Conservation (phyloP, 1,140 invertebrate genomes). For the Idris sp. region DNA sequence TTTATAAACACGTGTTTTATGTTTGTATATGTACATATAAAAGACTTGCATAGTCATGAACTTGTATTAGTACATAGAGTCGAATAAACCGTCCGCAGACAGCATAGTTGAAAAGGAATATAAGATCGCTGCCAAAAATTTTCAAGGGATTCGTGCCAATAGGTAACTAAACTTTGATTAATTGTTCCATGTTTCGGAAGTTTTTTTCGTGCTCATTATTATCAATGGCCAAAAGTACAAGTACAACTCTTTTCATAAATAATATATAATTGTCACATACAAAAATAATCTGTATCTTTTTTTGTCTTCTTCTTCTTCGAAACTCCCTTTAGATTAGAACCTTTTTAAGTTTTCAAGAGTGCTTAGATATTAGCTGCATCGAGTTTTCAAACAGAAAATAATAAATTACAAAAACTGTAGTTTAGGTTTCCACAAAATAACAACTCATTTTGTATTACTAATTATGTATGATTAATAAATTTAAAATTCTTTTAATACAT, state of each 20-base stretch:
- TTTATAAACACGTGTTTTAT: slow-evolving; percentile 56
- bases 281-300: too few relatives aligned
- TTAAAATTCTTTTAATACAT: too few relatives aligned
- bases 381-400: slow-evolving; percentile 26
- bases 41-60: slow-evolving; percentile 43
- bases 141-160: slow-evolving; percentile 58
- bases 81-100: slow-evolving; percentile 23
- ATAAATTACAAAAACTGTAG: too few relatives aligned
- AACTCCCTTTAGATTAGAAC: slow-evolving; percentile 34
- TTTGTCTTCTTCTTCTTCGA: slow-evolving; percentile 34
- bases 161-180: slow-evolving; percentile 54
- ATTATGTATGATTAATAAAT: too few relatives aligned
- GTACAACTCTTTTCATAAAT: too few relatives aligned
- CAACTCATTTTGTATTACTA: too few relatives aligned
- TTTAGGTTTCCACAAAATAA: slow-evolving; percentile 29
- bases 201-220: too few relatives aligned
- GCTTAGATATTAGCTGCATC: slow-evolving; percentile 53
- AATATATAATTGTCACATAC: too few relatives aligned
- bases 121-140: slow-evolving; percentile 58
- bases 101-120: slow-evolving; percentile 49
- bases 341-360: slow-evolving; percentile 42
- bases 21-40: slow-evolving; percentile 43
- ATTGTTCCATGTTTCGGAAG: too few relatives aligned
- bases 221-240: too few relatives aligned
- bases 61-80: slow-evolving; percentile 39